Base-by-base conservation (phyloP, 2,888 invertebrate genomes). In the Diabrotica balteata region DNA sequence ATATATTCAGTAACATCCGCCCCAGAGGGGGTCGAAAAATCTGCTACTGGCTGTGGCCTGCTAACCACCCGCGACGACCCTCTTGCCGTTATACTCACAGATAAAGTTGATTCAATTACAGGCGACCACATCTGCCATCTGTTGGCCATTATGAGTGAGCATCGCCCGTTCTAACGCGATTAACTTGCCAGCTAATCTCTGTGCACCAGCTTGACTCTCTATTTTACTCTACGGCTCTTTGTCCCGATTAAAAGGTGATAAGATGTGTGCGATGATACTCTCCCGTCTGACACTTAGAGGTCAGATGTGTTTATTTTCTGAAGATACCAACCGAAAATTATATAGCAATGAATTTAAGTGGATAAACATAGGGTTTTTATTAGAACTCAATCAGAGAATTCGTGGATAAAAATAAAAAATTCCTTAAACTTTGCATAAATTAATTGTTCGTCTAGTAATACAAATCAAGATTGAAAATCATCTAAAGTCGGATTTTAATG, bases 51-150 rank as follows among this genome's bases (percentile, higher is more conserved):
- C 32, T 76, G 67, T 59, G 71, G 66, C 77, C 79, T 80, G 80
- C 81, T 81, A 82, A 82, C 82, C 82, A 81, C 81, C 77, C 81
- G 82, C 82, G 81, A 81, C 80, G 80, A 65, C 58, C 66, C 61
- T 57, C 49, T 75, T 49, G 77, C 81, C 77, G 82, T 83, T 83
- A 83, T 82, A 83, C 83, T 83, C 81, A 82, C 82, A 83, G 84
- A 84, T 84, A 84, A 84, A 83, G 82, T 83, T 82, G 83, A 84
- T 84, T 84, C 84, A 84, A 84, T 84, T 84, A 84, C 81, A 81
- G 82, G 80, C 79, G 77, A 84, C 83, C 83, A 82, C 84, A 84
- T 84, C 84, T 84, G 83, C 83, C 84, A 84, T 84, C 84, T 84
- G 84, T 82, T 82, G 82, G 82, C 83, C 68, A 72, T 73, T 73